Percentiles rank a stretch among this genome's conserved stretches.
Conservation (phyloP, 2,888 invertebrate species). For the Hyppa rectilinea region DNA sequence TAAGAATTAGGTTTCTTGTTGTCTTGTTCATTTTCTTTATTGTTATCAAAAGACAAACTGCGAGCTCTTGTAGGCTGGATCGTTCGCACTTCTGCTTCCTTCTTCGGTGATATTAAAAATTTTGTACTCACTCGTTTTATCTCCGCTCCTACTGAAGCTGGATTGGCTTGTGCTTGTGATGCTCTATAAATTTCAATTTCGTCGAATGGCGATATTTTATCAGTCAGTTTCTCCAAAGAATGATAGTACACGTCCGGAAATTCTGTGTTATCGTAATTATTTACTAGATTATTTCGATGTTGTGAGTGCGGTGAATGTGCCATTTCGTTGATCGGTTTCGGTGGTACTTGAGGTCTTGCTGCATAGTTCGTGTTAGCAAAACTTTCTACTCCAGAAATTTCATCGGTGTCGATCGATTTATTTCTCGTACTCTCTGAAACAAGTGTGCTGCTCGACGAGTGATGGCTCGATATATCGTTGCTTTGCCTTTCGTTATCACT, state of each 20-base stretch:
- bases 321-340: conserved; percentile 76
- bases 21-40: conserved; percentile 59
- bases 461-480: conserved; percentile 75
- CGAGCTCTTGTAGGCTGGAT: conserved; percentile 86
- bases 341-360: conserved; percentile 80
- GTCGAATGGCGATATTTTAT: conserved; percentile 79
- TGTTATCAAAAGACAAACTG: conserved; percentile 83
- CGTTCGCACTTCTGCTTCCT: conserved; percentile 86
- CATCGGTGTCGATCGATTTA: conserved; percentile 59
- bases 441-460: conserved; percentile 85
- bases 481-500: conserved; percentile 70
- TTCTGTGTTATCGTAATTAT: conserved; percentile 60
- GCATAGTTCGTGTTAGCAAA: conserved; percentile 66
- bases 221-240: conserved; percentile 82
- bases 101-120: conserved; percentile 87
- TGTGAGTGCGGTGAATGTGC: conserved; percentile 61
- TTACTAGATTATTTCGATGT: conserved; percentile 52
- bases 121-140: conserved; percentile 87
- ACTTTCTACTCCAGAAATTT: conserved; percentile 61
- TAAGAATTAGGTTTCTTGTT: conserved; percentile 31
- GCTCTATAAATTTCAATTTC: conserved; percentile 82
- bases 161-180: conserved; percentile 76
- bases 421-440: conserved; percentile 81
- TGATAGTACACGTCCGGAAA: conserved; percentile 87
- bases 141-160: conserved; percentile 86